Conservation (phyloP, 2,113 vertebrate genomes). For the Chlamydotis undulata region DNA sequence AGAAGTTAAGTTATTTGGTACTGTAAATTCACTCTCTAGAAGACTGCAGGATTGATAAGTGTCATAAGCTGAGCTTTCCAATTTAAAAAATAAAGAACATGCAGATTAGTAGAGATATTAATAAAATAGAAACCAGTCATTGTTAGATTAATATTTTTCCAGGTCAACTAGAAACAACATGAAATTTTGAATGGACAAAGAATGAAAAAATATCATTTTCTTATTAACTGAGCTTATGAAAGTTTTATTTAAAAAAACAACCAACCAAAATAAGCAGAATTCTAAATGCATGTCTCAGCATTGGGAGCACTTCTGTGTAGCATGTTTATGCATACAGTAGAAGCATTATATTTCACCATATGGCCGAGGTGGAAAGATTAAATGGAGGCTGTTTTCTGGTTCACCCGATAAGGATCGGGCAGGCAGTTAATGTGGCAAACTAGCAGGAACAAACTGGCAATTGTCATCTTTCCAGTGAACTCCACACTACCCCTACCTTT, state of each 20-base stretch:
- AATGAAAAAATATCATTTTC: not conserved
- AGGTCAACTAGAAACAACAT: not conserved
- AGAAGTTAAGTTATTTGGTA: not conserved
- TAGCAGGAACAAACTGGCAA: not conserved
- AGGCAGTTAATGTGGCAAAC: not conserved
- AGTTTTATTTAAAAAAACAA: not conserved
- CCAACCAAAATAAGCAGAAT: not conserved
- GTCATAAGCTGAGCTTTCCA: not conserved
- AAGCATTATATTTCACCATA: not conserved
- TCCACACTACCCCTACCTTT: not conserved
- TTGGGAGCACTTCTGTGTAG: not conserved
- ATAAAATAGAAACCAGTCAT: not conserved
- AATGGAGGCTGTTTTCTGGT: not conserved
- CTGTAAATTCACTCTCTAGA: not conserved
- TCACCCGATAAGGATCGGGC: not conserved
- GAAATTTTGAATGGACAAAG: not conserved
- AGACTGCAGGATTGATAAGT: not conserved
- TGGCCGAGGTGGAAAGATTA: not conserved
- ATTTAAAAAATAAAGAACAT: not conserved
- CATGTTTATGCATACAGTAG: not conserved
- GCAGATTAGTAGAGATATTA: not conserved
- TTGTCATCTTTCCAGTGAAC: not conserved
- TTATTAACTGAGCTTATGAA: not conserved
- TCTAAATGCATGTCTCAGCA: not conserved
- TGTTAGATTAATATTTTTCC: not conserved